Evolutionary conservation across 2,797 vertebrate genomes (phyloP), one percentile per base, ranked within the genome.

Genomic region (Anguilla pacifica): DNA sequence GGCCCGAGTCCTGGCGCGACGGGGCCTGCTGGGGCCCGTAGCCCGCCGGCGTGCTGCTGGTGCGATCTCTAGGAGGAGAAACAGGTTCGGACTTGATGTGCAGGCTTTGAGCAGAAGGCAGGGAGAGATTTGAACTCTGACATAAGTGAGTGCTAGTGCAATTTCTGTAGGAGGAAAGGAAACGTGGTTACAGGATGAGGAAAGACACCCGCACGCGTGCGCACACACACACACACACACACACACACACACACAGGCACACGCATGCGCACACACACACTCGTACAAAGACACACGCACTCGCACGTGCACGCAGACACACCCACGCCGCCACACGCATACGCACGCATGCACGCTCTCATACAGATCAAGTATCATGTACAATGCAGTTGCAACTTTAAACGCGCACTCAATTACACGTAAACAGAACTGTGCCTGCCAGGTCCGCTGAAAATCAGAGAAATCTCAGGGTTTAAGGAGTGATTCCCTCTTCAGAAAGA

Each of bases 61-160:
- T 98, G 96, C 98, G 98, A 95, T 99, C 98, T 98, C 98, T 99
- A 98, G 98, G 98, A 98, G 98, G 98, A 98, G 98, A 99, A 98
- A 99, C 98, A 98, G 98, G 98, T 99, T 99, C 98, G 97, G 98
- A 99, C 98, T 99, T 99, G 98, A 99, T 99, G 98, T 97, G 98
- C 97, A 99, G 98, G 98, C 98, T 99, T 98, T 99, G 98, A 98
- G 98, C 97, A 97, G 98, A 98, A 97, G 98, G 98, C 98, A 99
- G 98, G 97, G 98, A 99, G 95, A 99, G 98, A 98, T 99, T 99
- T 97, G 98, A 98, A 98, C 97, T 98, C 98, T 99, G 98, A 98
- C 98, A 99, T 98, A 99, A 98, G 97, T 99, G 98, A 98, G 97
- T 97, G 98, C 97, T 99, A 98, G 98, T 98, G 97, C 98, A 99